Percentiles rank a stretch among this genome's conserved stretches.
Evolutionary conservation across 2,797 vertebrate species (phyloP).

Genomic region (Antennarius maculatus): DNA sequence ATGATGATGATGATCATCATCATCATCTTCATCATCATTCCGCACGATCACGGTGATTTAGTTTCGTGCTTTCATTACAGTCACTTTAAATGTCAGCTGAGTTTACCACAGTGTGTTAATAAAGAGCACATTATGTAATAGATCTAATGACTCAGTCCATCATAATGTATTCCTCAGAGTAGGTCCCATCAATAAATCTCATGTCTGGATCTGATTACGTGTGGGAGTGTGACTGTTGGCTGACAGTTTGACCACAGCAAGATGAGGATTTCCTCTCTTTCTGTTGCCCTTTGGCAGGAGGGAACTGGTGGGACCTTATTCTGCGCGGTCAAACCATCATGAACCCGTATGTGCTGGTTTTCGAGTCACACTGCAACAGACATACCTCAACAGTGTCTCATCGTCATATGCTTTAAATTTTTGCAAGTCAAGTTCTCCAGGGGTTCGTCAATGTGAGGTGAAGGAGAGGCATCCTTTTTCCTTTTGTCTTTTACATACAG

Average conservation of each 20-base stretch:
- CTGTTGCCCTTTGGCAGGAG: slow-evolving; percentile 12
- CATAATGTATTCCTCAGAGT: background rate
- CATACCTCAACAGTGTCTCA: background rate
- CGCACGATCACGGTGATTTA: background rate
- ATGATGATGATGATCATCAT: too few species aligned
- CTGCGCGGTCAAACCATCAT: slow-evolving; percentile 8
- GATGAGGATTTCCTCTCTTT: slow-evolving; percentile 23
- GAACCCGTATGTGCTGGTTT: background rate
- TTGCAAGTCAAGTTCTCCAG: background rate
- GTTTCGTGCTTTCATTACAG: background rate
- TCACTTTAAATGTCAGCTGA: background rate
- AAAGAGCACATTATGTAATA: background rate
- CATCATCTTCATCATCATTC: background rate
- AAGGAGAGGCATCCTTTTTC: too few species aligned
- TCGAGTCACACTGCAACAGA: background rate
- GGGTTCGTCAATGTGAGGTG: background rate
- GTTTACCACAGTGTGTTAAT: too few species aligned
- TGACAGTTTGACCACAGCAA: slow-evolving; percentile 30
- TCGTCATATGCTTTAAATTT: background rate
- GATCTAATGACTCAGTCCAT: background rate
- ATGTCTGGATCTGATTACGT: slow-evolving; percentile 2
- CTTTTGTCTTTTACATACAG: too few species aligned
- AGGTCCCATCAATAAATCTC: background rate
- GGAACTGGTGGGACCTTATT: slow-evolving; percentile 1
- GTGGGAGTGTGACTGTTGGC: slow-evolving; percentile 9